Percentiles rank a stretch among this genome's conserved stretches.
Evolutionary conservation across 92 coral and sea anemone genomes (phyloP).

Genomic region (Phymanthus crucifer): DNA sequence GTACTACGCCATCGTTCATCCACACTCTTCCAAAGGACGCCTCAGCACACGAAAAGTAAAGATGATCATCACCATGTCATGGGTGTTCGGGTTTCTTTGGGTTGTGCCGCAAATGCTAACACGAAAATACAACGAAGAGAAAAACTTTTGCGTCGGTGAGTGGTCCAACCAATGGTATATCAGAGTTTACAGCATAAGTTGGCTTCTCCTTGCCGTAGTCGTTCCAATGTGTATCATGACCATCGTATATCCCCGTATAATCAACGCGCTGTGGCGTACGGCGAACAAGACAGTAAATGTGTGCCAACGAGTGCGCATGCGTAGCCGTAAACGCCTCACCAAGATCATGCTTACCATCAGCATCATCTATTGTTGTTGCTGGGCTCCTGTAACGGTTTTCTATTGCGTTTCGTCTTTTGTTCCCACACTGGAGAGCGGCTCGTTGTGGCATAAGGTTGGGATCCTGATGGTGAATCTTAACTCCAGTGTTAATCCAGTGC

Average conservation of each 20-base stretch:
- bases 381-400: conserved; percentile 19
- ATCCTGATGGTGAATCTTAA: conserved; percentile 5
- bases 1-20: conserved; percentile 29
- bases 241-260: conserved; percentile 3
- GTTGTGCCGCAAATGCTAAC: conserved; percentile 14
- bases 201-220: conserved; percentile 11
- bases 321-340: conserved; percentile 12
- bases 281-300: neutral
- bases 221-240: conserved; percentile 19
- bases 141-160: conserved; percentile 8
- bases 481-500: conserved; percentile 17
- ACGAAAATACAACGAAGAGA: neutral
- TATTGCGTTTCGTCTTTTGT: neutral
- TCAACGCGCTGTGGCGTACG: conserved; percentile 14
- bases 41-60: neutral
- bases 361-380: conserved; percentile 14
- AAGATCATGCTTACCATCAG: conserved; percentile 3
- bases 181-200: neutral
- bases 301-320: conserved; percentile 29
- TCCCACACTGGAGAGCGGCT: neutral
- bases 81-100: conserved; percentile 11
- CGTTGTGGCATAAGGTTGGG: conserved; percentile 14
- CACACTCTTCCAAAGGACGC: conserved; percentile 1
- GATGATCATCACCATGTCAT: neutral
- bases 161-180: neutral